Evolutionary conservation across 2,888 invertebrate species (phyloP), one percentile per base, ranked within the genome.

Genomic region (Acanthosepion pharaonis): DNA sequence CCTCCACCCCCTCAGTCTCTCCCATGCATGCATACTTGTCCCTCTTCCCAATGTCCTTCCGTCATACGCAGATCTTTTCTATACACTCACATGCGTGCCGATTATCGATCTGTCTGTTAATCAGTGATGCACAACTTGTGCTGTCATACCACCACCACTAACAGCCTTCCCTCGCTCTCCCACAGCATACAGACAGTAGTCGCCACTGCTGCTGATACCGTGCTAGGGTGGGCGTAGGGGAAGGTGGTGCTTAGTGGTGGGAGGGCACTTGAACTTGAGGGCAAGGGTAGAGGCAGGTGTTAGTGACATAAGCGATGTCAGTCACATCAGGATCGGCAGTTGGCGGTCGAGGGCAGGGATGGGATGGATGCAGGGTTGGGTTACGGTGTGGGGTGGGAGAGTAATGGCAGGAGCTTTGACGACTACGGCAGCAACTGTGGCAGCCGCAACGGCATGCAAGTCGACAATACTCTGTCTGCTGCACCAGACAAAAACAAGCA

Each of bases 191-290:
- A 78, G 78, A 78, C 78, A 33, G 78, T 33, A 78, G 78, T 78
- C 78, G n/a, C 78, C 78, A 78, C 11, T 78, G 78, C 78, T 78
- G n/a, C 78, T 78, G 64, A 15, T 59, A 20, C 59, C 20, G 51
- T 51, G 78, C 78, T 78, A 8, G 64, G 64, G 28, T 23, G 64
- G 64, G 64, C 64, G 15, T 51, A 15, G 78, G n/a, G 15, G n/a
- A 33, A 18, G n/a, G n/a, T n/a, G n/a, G 18, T 78, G 18, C 78
- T 78, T 33, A 33, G 78, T n/a, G n/a, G 78, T n/a, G n/a, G 78
- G 78, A 78, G 78, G 78, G 78, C 78, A 78, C n/a, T 78, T 78
- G 78, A 78, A 78, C 78, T 78, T 78, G 78, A 78, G 15, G 78
- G 78, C 15, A n/a, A 23, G n/a, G 78, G n/a, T n/a, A 78, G 78